Evolutionary conservation across 37 sponge, comb jelly and placozoan genomes (phyloP), one percentile per base, ranked within the genome.

Genomic region (Cladorhizidae sp.): DNA sequence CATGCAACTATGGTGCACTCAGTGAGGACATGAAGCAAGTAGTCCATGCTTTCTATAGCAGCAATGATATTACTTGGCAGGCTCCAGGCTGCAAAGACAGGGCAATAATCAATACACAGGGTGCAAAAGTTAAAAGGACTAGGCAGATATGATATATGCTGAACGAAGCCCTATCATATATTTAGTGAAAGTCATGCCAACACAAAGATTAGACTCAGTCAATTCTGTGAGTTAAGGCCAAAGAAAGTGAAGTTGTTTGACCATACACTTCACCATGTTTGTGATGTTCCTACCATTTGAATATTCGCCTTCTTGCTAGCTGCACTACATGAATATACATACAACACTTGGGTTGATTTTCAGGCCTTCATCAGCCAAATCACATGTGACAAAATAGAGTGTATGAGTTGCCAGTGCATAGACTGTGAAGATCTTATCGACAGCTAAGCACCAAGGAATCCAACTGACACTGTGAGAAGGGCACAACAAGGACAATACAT

Each of bases 141-240:
- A 64, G 72, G 50, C 82, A 81, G 29, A 37, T 40, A 57, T 40
- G 73, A 32, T 72, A 81, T 64, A 81, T 81, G 61, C 61, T 80
- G 40, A 45, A 55, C 1, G 81, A 80, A 51, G 81, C n/a, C 81
- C 36, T 40, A 80, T 35, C 1, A 15, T 21, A 80, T 69, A 21
- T 33, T 80, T 55, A 37, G 26, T 3, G 56, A 80, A 23, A 31
- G 70, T 3, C 72, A 80, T 37, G 57, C 72, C 9, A 32, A 23
- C 39, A 21, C 20, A 22, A 72, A 81, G 35, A 81, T 72, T 70
- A 64, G 82, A 6, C 64, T 72, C 11, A 57, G 40, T 26, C 71
- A 81, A 28, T 81, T 81, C 29, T 81, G 80, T 68, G 82, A 81
- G 62, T 72, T 81, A 62, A 72, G 63, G 41, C 82, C 82, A 71